A percentile compares a stretch with the other conserved stretches of the same genome.
Evolutionary conservation across 2,113 vertebrate genomes (phyloP).

Genomic region (Tauraco erythrolophus): DNA sequence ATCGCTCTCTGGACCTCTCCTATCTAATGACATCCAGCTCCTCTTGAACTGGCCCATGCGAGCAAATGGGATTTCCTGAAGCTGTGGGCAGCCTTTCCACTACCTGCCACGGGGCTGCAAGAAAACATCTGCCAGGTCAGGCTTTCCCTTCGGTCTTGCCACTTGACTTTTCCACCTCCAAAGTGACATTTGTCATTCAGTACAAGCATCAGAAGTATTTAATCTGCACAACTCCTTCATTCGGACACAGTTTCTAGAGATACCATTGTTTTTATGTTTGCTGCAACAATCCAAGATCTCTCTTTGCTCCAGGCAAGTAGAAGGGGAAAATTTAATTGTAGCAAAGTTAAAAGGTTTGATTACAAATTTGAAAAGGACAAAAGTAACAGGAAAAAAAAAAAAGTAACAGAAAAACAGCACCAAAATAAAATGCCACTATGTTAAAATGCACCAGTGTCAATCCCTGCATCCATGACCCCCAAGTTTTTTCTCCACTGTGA

Average conservation of each 20-base stretch:
- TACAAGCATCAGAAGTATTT: not conserved
- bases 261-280: not conserved
- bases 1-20: not conserved
- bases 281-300: not conserved
- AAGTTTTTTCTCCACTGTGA: not conserved
- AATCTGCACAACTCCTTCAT: not conserved
- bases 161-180: not conserved
- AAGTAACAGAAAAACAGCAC: not conserved
- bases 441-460: not conserved
- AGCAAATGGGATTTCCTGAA: not conserved
- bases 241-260: not conserved
- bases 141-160: not conserved
- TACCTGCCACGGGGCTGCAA: not conserved
- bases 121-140: not conserved
- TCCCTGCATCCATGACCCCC: not conserved
- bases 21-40: not conserved
- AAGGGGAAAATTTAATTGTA: not conserved
- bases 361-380: not conserved
- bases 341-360: not conserved
- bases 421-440: not conserved
- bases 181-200: not conserved
- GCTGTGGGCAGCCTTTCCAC: not conserved
- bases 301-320: not conserved
- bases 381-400: not conserved
- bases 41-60: not conserved